Percentiles rank a stretch among this genome's conserved stretches.
Evolutionary conservation across 92 coral and sea anemone genomes (phyloP).

Genomic region (Zoanthus solanderi): DNA sequence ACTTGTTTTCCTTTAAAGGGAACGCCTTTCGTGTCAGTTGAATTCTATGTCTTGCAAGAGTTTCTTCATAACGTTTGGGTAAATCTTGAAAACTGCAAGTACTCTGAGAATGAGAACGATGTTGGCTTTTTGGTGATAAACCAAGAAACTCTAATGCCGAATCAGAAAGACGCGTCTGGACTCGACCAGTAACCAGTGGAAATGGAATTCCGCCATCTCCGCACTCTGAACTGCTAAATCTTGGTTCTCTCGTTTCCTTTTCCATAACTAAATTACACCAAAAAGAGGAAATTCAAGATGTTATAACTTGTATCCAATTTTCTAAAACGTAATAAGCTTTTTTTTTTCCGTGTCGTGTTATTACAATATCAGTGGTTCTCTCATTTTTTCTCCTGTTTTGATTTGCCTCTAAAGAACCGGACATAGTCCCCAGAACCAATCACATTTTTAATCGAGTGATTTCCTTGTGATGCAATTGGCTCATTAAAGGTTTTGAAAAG

Average conservation of each 20-base stretch:
- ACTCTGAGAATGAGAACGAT: conserved; percentile 1
- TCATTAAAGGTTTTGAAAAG: no score
- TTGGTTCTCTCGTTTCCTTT: not conserved
- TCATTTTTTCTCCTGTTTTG: no score
- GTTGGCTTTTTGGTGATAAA: not conserved
- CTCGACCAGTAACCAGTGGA: conserved; percentile 1
- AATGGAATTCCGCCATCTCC: not conserved
- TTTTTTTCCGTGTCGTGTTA: no score
- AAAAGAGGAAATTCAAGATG: no score
- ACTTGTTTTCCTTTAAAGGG: conserved; percentile 28
- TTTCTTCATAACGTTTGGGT: conserved; percentile 69
- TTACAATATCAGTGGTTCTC: no score
- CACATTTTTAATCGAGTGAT: no score
- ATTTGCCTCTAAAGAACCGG: no score
- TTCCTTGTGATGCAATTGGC: no score
- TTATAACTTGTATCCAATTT: no score
- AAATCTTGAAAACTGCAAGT: conserved; percentile 48
- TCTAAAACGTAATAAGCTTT: no score
- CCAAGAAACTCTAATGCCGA: conserved; percentile 30
- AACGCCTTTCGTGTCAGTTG: conserved; percentile 69
- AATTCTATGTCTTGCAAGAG: conserved; percentile 71
- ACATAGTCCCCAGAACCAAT: no score
- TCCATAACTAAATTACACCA: not conserved
- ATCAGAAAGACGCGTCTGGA: not conserved
- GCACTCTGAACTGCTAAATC: not conserved